These are phyloP conservation scores for Microtus richardsoni DNA, from an alignment of 2,113 vertebrate species.

Conservation along the genomic window DNA sequence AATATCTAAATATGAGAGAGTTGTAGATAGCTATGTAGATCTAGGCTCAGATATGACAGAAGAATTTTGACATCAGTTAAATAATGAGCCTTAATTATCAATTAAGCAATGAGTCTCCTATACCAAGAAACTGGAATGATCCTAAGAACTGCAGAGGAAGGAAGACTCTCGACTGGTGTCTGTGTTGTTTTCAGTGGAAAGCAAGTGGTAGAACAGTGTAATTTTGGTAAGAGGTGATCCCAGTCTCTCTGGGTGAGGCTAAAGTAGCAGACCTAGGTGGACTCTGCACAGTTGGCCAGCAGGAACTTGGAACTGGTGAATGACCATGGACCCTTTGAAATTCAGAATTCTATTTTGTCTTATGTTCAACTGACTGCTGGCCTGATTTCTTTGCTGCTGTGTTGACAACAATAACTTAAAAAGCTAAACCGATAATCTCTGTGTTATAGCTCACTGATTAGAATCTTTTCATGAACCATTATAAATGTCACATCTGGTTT, in stretches of 20 bases:
- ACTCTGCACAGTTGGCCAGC: not conserved
- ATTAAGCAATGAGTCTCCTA: not conserved
- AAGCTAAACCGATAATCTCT: slow-evolving; percentile 57
- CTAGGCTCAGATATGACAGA: not conserved
- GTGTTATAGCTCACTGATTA: slow-evolving; percentile 58
- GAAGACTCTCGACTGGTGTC: not conserved
- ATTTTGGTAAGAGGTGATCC: not conserved
- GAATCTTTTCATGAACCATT: slow-evolving; percentile 58
- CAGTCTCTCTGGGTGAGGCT: not conserved
- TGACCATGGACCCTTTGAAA: not conserved
- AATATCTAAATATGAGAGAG: not conserved
- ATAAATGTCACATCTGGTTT: slow-evolving; percentile 65
- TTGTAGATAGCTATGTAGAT: not conserved
- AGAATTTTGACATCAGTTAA: slow-evolving; percentile 7
- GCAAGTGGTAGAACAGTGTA: not conserved
- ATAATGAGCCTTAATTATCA: not conserved
- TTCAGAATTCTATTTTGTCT: slow-evolving; percentile 29
- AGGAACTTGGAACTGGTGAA: not conserved
- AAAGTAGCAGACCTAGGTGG: not conserved
- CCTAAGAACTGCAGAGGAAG: not conserved
- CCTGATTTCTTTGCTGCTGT: slow-evolving; percentile 57
- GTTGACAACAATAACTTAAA: slow-evolving; percentile 63
- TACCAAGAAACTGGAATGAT: not conserved
- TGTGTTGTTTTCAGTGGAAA: not conserved
- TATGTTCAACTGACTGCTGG: not conserved